Conservation (phyloP, 2,888 invertebrate species). For the Alsophila aescularia region DNA sequence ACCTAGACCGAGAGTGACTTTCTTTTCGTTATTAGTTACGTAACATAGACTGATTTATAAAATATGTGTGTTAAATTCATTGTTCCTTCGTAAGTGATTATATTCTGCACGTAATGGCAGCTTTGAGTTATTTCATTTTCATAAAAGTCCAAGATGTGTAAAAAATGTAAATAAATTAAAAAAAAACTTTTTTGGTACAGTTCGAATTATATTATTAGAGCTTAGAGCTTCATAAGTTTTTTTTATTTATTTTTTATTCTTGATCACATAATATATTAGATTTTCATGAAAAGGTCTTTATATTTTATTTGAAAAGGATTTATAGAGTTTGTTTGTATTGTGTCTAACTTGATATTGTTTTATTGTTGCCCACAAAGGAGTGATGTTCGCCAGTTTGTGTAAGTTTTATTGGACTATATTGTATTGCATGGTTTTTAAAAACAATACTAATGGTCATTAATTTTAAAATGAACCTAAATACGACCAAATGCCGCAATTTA, state of each 20-base stretch:
- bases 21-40: background rate
- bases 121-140: too few relatives aligned
- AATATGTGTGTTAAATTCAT: background rate
- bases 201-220: too few relatives aligned
- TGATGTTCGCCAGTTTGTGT: slow-evolving; percentile 78
- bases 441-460: background rate
- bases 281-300: background rate
- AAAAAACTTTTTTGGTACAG: too few relatives aligned
- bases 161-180: too few relatives aligned
- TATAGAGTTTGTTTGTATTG: background rate
- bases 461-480: too few relatives aligned
- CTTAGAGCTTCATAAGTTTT: too few relatives aligned
- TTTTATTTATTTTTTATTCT: too few relatives aligned
- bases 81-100: too few relatives aligned
- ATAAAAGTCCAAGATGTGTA: too few relatives aligned
- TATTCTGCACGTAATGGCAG: too few relatives aligned
- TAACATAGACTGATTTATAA: background rate
- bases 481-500: too few relatives aligned
- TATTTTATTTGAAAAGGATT: background rate
- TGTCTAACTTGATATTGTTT: slow-evolving; percentile 36
- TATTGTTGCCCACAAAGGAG: slow-evolving; percentile 54
- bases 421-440: background rate
- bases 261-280: too few relatives aligned
- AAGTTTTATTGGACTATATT: slow-evolving; percentile 44
- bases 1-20: slow-evolving; percentile 3